phyloP scores from a whole-genome alignment of 2,113 vertebrate genomes.

The Anas platyrhynchos region DNA sequence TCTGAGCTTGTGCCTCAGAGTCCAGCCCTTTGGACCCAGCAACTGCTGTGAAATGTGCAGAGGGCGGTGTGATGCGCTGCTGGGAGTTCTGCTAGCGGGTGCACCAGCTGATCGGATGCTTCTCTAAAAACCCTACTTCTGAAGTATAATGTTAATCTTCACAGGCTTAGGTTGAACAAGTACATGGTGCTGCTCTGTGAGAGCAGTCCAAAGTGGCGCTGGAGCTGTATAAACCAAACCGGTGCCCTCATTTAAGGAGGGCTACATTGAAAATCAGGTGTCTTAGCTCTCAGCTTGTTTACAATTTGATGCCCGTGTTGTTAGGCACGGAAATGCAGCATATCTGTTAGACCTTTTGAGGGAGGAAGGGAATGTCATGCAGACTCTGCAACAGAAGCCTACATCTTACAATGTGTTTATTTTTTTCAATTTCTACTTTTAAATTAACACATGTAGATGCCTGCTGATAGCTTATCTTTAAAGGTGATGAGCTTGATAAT shows the following conservation, averaged over 20 bases:
- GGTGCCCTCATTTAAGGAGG: not conserved
- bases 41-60: rapidly evolving
- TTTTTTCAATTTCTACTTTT: rapidly evolving
- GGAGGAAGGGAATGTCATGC: not conserved
- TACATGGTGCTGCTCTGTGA: not conserved
- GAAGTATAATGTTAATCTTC: not conserved
- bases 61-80: rapidly evolving
- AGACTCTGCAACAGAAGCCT: not conserved
- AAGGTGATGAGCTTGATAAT: not conserved
- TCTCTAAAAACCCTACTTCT: not conserved
- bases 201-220: not conserved
- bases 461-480: not conserved
- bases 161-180: not conserved
- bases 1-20: rapidly evolving
- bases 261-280: not conserved
- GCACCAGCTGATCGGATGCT: not conserved
- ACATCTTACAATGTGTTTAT: not conserved
- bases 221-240: not conserved
- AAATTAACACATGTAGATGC: not conserved
- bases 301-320: not conserved
- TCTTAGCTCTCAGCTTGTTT: not conserved
- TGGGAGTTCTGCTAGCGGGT: not conserved
- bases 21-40: not conserved
- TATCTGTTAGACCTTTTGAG: rapidly evolving
- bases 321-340: not conserved